A percentile compares a stretch with the other conserved stretches of the same genome.
Conservation (phyloP, 2,113 vertebrate genomes). For the Passer montanus region DNA sequence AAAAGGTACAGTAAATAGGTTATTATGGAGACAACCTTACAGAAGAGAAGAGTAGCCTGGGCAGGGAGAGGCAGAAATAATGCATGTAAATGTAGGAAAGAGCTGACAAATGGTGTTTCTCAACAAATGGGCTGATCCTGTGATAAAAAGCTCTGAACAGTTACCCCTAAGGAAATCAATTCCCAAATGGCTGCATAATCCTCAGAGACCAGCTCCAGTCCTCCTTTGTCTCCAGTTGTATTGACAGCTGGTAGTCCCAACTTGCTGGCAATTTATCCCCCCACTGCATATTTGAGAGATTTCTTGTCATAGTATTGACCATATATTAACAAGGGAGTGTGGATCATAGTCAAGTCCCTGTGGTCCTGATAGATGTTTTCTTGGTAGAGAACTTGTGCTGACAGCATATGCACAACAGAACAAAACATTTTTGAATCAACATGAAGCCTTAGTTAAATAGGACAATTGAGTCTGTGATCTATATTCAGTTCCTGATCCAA, state of each 20-base stretch:
- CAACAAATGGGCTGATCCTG: not conserved
- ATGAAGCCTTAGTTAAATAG: not conserved
- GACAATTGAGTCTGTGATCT: not conserved
- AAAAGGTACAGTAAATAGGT: not conserved
- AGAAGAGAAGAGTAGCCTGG: not conserved
- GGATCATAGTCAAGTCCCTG: slow-evolving; percentile 44
- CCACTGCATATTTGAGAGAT: slow-evolving; percentile 55
- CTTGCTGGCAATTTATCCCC: slow-evolving; percentile 63
- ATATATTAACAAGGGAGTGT: slow-evolving; percentile 14
- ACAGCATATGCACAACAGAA: slow-evolving; percentile 12
- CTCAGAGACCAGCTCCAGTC: not conserved
- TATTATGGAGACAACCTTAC: not conserved
- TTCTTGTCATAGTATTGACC: slow-evolving; percentile 27
- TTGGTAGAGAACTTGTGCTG: not conserved
- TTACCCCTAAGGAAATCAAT: slow-evolving; percentile 48
- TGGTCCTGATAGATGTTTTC: slow-evolving; percentile 59
- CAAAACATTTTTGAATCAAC: slow-evolving; percentile 12
- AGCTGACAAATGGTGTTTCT: not conserved
- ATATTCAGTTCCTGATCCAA: not conserved
- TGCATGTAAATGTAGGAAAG: not conserved
- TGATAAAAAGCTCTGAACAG: not conserved
- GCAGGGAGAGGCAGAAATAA: not conserved
- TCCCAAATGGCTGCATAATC: slow-evolving; percentile 51
- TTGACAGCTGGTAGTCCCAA: slow-evolving; percentile 68
- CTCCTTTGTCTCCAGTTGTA: slow-evolving; percentile 61